Percentiles rank a stretch among this genome's conserved stretches.
phyloP scores from a whole-genome alignment of 2,888 invertebrate genomes.

The Drosophila borborema region DNA sequence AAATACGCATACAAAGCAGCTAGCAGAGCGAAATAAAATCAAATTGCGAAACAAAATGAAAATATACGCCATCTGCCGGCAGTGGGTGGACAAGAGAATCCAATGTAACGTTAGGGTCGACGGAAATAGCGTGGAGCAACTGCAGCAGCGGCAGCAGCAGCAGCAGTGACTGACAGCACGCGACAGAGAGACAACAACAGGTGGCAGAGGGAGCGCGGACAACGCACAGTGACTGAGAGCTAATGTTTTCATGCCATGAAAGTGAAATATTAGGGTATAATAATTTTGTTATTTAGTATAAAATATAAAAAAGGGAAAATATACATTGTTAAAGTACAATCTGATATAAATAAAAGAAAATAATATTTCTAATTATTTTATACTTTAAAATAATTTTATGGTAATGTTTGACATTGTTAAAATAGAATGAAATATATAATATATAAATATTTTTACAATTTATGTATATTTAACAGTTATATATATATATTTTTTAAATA shows the following conservation, averaged over 20 bases:
- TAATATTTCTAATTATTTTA: too few species aligned
- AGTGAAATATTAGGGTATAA: too few species aligned
- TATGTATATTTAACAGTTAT: too few species aligned
- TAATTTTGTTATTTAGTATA: neutral
- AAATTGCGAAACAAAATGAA: conserved; percentile 65
- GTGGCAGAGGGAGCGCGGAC: conserved; percentile 43
- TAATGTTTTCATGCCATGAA: neutral
- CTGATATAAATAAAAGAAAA: neutral
- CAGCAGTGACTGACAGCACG: conserved; percentile 29
- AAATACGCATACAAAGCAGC: conserved; percentile 37
- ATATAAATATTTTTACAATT: neutral
- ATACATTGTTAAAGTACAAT: neutral
- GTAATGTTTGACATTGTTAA: too few species aligned
- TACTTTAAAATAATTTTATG: too few species aligned
- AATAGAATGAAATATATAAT: too few species aligned
- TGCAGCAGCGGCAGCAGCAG: conserved; percentile 31
- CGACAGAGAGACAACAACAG: conserved; percentile 54
- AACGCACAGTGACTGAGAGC: conserved; percentile 34
- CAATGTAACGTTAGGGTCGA: conserved; percentile 4
- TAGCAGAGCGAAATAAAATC: conserved; percentile 58
- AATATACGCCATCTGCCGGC: conserved; percentile 42
- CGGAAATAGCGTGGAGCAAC: conserved; percentile 47
- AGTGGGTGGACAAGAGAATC: conserved; percentile 6
- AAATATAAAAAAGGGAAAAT: neutral
- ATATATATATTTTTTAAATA: too few species aligned